A percentile compares a stretch with the other conserved stretches of the same genome.
phyloP scores from a whole-genome alignment of 2,797 vertebrate genomes.

The Muscicapa striata region DNA sequence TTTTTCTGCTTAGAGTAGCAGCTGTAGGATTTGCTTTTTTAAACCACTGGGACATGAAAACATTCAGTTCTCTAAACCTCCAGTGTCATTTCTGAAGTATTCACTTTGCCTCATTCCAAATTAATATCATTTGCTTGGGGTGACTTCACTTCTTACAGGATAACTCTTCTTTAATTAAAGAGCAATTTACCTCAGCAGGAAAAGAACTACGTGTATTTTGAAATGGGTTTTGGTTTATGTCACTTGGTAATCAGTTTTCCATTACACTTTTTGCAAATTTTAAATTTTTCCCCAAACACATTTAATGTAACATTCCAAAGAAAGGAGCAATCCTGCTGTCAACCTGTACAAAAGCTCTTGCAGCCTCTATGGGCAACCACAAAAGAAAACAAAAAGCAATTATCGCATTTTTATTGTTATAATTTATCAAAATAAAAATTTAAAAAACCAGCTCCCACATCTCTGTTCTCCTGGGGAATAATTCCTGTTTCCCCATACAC shows the following conservation, averaged over 20 bases:
- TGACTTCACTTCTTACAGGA: conserved; percentile 41
- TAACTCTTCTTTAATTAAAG: conserved; percentile 67
- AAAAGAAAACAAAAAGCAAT: neutral
- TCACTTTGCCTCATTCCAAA: conserved; percentile 55
- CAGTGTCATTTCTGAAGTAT: conserved; percentile 14
- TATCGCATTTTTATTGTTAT: neutral
- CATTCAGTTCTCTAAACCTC: conserved; percentile 19
- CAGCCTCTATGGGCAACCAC: neutral
- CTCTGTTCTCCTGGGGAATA: neutral
- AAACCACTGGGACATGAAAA: conserved; percentile 54
- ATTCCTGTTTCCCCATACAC: neutral
- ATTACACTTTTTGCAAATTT: neutral
- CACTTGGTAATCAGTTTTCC: neutral
- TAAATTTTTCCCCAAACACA: neutral
- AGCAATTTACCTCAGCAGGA: conserved; percentile 41
- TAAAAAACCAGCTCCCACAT: neutral
- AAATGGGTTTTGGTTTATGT: neutral
- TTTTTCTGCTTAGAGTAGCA: conserved; percentile 59
- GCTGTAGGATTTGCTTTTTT: conserved; percentile 48
- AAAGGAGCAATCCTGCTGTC: neutral
- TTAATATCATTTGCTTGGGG: conserved; percentile 59
- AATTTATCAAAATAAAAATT: neutral
- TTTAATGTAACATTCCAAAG: neutral
- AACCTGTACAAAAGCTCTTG: neutral
- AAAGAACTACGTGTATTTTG: neutral